A percentile compares a stretch with the other conserved stretches of the same genome.
These are phyloP conservation scores for Apis cerana DNA, from an alignment of 1,140 invertebrate genomes.

Conservation along the genomic window DNA sequence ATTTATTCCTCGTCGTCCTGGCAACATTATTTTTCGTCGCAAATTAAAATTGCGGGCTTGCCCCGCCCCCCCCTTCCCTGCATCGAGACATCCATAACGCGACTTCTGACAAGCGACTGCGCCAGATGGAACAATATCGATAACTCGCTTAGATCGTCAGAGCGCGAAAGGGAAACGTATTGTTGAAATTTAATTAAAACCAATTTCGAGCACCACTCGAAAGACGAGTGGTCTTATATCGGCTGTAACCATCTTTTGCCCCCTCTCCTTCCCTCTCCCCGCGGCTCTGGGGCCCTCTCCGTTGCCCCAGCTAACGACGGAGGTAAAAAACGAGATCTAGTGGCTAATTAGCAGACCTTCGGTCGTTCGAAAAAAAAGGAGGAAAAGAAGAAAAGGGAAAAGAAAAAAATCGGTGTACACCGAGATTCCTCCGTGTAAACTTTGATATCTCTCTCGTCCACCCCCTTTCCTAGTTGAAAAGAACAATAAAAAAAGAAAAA, in stretches of 20 bases:
- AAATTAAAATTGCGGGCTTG: slow-evolving; percentile 51
- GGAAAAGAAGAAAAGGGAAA: too few relatives aligned
- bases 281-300: background rate
- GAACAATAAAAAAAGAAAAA: background rate
- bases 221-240: slow-evolving; percentile 52
- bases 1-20: too few relatives aligned
- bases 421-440: background rate
- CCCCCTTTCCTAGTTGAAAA: background rate
- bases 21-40: slow-evolving; percentile 28
- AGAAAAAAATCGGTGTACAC: background rate
- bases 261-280: background rate
- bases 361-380: background rate
- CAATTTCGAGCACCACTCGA: slow-evolving; percentile 55
- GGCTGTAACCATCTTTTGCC: slow-evolving; percentile 43
- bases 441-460: background rate
- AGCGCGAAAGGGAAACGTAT: slow-evolving; percentile 50
- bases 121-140: slow-evolving; percentile 51
- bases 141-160: slow-evolving; percentile 33
- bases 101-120: slow-evolving; percentile 18
- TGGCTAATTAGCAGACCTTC: slow-evolving; percentile 61
- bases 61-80: background rate
- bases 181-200: slow-evolving; percentile 68
- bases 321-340: slow-evolving; percentile 49
- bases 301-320: slow-evolving; percentile 15
- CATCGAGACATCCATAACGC: background rate